phyloP scores from a whole-genome alignment of 1,140 invertebrate genomes.

The Solen grandis region DNA sequence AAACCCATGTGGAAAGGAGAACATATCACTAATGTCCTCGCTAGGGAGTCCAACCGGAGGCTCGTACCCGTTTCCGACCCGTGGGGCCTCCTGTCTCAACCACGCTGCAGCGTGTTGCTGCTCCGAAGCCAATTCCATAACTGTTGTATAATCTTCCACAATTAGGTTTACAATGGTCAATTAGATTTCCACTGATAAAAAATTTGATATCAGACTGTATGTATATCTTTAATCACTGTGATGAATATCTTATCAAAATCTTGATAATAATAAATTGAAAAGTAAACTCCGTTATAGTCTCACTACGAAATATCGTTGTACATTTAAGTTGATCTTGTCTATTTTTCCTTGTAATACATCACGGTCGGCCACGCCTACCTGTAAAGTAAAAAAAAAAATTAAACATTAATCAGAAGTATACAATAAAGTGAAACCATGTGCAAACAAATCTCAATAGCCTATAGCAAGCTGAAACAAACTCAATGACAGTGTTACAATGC shows the following conservation, averaged over 20 bases:
- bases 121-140: conserved; percentile 50
- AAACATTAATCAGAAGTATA: too few species aligned
- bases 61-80: conserved; percentile 41
- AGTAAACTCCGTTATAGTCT: background rate
- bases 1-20: conserved; percentile 29
- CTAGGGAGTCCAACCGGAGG: conserved; percentile 38
- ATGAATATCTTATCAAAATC: background rate
- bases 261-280: background rate
- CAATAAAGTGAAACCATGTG: too few species aligned
- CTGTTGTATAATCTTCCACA: background rate
- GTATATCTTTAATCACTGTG: too few species aligned
- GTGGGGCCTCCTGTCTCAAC: conserved; percentile 34
- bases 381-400: too few species aligned
- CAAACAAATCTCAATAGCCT: too few species aligned
- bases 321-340: too few species aligned
- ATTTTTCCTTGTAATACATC: too few species aligned
- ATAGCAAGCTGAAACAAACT: too few species aligned
- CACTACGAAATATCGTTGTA: background rate
- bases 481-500: too few species aligned
- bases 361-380: too few species aligned
- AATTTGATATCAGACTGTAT: background rate
- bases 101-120: conserved; percentile 52
- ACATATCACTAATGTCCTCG: conserved; percentile 53
- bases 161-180: background rate
- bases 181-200: too few species aligned